Base-by-base conservation (phyloP, 2,113 vertebrate species). In the Ardeotis arabs region DNA sequence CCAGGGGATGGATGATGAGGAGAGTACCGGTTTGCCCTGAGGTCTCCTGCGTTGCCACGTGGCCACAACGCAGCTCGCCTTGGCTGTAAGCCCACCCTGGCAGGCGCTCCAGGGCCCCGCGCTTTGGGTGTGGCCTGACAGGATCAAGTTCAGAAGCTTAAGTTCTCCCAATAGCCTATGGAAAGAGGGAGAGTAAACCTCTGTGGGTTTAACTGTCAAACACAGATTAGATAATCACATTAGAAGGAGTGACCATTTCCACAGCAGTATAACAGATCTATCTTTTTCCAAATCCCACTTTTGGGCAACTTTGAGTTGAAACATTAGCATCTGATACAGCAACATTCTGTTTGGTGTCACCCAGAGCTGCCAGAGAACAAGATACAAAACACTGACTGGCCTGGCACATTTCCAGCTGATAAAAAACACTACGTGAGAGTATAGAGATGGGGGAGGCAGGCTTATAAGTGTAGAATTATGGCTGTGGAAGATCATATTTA, bases 61-160 rank as follows among this genome's bases (percentile, higher is more conserved):
- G 35, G n/a, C 21, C 21, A 52, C 37, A 75, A 1, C 8, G 6
- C 31, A 90, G 20, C 33, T 83, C 0, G 0, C 3, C 0, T 6
- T 70, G 84, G n/a, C 19, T 89, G 22, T 63, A 59, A 88, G 24
- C 67, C 50, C 55, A 67, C 18, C 24, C 50, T 17, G 17, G 15
- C 16, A 73, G 58, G 44, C 0, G 3, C 23, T 64, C 22, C 22
- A 47, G 69, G 22, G 25, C 45, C 31, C 27, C 3, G 1, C 1
- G 7, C 27, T 63, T 23, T 47, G n/a, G 37, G 22, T 15, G n/a
- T 59, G 73, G 22, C 31, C 50, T 31, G 45, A 68, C 60, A 25
- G 55, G 39, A 58, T 72, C 56, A 41, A 19, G 23, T 53, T 85
- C 66, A 76, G 52, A 47, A 62, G 17, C 29, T 68, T 72, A 39